Percentiles rank a stretch among this genome's conserved stretches.
Conservation (phyloP, 53 echinoderm and acorn worm species). For the Luidia sarsii region DNA sequence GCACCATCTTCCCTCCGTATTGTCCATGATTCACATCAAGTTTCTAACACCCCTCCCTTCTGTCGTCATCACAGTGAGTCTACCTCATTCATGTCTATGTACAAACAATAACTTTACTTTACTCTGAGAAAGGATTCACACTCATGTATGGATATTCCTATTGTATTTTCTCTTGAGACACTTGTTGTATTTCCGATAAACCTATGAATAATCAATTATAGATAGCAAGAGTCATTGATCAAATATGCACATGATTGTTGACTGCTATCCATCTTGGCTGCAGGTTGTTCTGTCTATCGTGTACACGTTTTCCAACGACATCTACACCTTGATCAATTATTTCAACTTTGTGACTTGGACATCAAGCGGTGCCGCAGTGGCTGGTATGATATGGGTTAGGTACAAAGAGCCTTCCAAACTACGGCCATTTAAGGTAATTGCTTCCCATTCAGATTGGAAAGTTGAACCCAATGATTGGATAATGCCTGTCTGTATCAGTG, state of each 20-base stretch:
- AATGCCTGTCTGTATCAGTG: no score
- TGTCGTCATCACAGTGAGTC: slow-evolving; percentile 32
- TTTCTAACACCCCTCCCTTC: slow-evolving; percentile 34
- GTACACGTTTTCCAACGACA: slow-evolving; percentile 67
- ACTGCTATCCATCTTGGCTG: not conserved
- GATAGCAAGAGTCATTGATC: no score
- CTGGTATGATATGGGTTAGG: slow-evolving; percentile 77
- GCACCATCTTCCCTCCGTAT: slow-evolving; percentile 7
- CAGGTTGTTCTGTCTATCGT: slow-evolving; percentile 44
- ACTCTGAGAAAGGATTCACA: no score
- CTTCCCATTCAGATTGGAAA: no score
- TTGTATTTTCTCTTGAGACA: no score
- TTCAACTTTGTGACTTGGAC: slow-evolving; percentile 96
- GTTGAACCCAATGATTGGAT: no score
- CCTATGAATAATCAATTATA: no score
- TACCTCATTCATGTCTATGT: no score
- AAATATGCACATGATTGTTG: no score
- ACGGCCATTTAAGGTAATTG: slow-evolving; percentile 90
- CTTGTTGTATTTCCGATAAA: no score
- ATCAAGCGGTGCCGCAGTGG: slow-evolving; percentile 70
- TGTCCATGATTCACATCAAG: slow-evolving; percentile 44
- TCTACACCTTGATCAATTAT: slow-evolving; percentile 91
- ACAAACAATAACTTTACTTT: no score
- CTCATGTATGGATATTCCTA: no score
- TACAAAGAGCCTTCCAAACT: slow-evolving; percentile 81